These are phyloP conservation scores for Drosophila limbata DNA, from an alignment of 2,888 invertebrate species.

Conservation along the genomic window DNA sequence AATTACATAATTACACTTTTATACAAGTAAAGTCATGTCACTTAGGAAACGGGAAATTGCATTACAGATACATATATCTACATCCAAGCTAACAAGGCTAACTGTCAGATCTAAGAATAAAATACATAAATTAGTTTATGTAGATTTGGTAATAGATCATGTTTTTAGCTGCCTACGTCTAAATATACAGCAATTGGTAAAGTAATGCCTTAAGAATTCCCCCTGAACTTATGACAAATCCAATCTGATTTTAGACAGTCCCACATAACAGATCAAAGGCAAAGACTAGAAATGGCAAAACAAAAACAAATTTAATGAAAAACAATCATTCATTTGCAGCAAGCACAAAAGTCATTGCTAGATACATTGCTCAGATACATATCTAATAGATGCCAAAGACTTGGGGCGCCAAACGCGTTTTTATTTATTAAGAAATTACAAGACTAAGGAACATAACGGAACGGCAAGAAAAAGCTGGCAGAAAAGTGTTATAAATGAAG, in stretches of 20 bases:
- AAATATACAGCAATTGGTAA: slow-evolving; percentile 14
- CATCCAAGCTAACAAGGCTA: slow-evolving; percentile 9
- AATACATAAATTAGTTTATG: slow-evolving; percentile 11
- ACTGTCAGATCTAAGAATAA: slow-evolving; percentile 12
- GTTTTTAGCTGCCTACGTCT: slow-evolving; percentile 9
- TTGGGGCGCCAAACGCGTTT: slow-evolving; percentile 55
- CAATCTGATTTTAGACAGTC: slow-evolving; percentile 28
- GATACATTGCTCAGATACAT: slow-evolving; percentile 59
- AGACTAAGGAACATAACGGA: slow-evolving; percentile 51
- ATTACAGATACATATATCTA: not conserved
- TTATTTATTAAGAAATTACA: slow-evolving; percentile 64
- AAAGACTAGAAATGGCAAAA: slow-evolving; percentile 30
- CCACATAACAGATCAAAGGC: slow-evolving; percentile 36
- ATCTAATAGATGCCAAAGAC: slow-evolving; percentile 54
- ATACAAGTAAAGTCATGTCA: too few species aligned
- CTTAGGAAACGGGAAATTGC: not conserved
- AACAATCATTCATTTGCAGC: slow-evolving; percentile 68
- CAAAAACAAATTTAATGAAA: slow-evolving; percentile 37
- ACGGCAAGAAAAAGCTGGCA: slow-evolving; percentile 48
- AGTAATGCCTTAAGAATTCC: slow-evolving; percentile 33
- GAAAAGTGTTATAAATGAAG: slow-evolving; percentile 67
- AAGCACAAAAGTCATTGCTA: slow-evolving; percentile 51
- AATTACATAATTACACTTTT: not conserved
- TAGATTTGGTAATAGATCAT: slow-evolving; percentile 30
- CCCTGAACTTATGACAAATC: slow-evolving; percentile 17